Evolutionary conservation across 2,888 invertebrate species (phyloP), one percentile per base, ranked within the genome.

Genomic region (Ashinkailepas kermadecensis): DNA sequence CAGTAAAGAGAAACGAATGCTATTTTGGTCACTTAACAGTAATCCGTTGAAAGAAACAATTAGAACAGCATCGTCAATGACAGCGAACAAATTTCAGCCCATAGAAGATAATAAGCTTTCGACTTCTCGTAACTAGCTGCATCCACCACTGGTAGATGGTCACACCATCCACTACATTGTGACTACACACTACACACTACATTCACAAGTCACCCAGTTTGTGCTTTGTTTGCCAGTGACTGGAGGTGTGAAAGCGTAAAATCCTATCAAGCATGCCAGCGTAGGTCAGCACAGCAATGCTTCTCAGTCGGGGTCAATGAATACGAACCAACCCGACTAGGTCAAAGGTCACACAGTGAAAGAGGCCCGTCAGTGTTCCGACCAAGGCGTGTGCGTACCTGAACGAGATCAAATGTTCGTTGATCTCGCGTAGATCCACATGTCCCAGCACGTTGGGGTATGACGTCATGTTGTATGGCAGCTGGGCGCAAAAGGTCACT

Each of bases 401-500:
- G 86, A 94, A 95, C 0, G 93, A 91, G 80, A 95, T 94, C 39
- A 95, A 90, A 87, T 95, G 93, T 70, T 92, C 90, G 84, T 90
- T 88, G 9, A 95, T 91, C 74, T 93, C 92, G 57, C 91, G 90
- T 78, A 89, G 87, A 3, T 90, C 90, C 80, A 88, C 87, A 85
- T 94, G 94, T 0, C 92, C 92, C 82, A 94, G 89, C 21, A 93
- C 88, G 87, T 96, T 96, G 0, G 95, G 95, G 87, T 94, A 95
- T 0, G 94, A 92, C 0, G 95, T 95, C 15, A 90, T 87, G 86
- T 95, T 96, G 87, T 94, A 94, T 0, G 91, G 91, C 83, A 94
- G 88, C 82, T 91, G 83, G 56, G 80, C 81, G 82, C 86, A 86
- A 80, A 86, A 86, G 21, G 82, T 74, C n/a, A 86, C 81, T 23